Percentiles rank a stretch among this genome's conserved stretches.
Evolutionary conservation across 2,797 vertebrate genomes (phyloP).

Genomic region (Coilia nasus): DNA sequence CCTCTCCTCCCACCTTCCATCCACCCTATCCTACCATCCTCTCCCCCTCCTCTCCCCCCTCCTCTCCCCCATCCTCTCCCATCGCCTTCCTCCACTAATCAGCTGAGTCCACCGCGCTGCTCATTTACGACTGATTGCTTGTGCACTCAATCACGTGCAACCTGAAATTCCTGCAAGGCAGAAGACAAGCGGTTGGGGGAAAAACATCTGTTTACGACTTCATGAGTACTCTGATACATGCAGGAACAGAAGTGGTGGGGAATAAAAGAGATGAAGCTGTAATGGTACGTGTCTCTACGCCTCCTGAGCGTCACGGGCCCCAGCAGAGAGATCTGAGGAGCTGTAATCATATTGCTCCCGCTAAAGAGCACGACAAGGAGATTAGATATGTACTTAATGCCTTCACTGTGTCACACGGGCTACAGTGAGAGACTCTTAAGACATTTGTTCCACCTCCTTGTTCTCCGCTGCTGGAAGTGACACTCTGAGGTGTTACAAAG

Average conservation of each 20-base stretch:
- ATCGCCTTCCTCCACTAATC: slow-evolving; percentile 60
- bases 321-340: slow-evolving; percentile 5
- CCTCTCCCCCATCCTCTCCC: not conserved
- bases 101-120: slow-evolving; percentile 13
- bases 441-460: slow-evolving; percentile 76
- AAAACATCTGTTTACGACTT: not conserved
- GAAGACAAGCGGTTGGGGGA: not conserved
- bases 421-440: slow-evolving; percentile 49
- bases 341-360: not conserved
- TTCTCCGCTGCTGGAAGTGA: slow-evolving; percentile 79
- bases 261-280: not conserved
- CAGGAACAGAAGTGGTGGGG: not conserved
- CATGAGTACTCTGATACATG: not conserved
- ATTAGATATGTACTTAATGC: slow-evolving; percentile 19
- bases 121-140: slow-evolving; percentile 14
- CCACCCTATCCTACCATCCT: no score
- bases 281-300: not conserved
- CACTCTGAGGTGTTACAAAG: slow-evolving; percentile 76
- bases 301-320: not conserved
- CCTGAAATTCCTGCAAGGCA: not conserved
- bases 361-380: slow-evolving; percentile 9
- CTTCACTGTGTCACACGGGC: not conserved
- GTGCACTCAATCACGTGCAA: slow-evolving; percentile 14
- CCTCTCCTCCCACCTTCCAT: no score
- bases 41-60: no score